A percentile compares a stretch with the other conserved stretches of the same genome.
These are phyloP conservation scores for Danaus chrysippus DNA, from an alignment of 2,888 invertebrate genomes.

Conservation along the genomic window DNA sequence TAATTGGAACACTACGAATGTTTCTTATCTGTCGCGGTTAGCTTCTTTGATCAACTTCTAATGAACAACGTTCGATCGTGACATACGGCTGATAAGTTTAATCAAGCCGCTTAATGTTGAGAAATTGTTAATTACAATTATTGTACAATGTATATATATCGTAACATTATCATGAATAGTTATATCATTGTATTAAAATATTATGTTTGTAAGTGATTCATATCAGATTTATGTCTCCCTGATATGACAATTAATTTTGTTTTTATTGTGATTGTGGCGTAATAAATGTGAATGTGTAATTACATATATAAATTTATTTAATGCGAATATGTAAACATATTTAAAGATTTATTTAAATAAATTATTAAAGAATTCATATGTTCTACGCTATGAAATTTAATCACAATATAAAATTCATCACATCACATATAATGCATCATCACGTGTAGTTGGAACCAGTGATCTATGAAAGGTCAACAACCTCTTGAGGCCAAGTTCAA, in stretches of 20 bases:
- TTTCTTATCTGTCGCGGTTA: conserved; percentile 67
- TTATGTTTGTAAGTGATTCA: too few relatives aligned
- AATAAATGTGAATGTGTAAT: too few relatives aligned
- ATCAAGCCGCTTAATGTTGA: background rate
- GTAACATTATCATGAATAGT: too few relatives aligned
- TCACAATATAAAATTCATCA: background rate
- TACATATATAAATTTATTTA: too few relatives aligned
- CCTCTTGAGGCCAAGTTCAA: conserved; percentile 40
- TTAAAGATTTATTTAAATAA: too few relatives aligned
- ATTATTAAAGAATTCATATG: background rate
- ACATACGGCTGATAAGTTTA: conserved; percentile 10
- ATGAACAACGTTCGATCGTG: conserved; percentile 38
- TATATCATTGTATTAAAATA: too few relatives aligned
- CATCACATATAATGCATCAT: conserved; percentile 26
- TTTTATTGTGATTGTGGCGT: too few relatives aligned
- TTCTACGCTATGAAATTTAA: background rate
- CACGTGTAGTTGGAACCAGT: conserved; percentile 3
- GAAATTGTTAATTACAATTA: background rate
- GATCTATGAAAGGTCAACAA: conserved; percentile 37
- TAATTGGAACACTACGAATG: conserved; percentile 72
- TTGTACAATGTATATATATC: too few relatives aligned
- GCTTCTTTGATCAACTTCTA: conserved; percentile 63
- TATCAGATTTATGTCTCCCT: too few relatives aligned
- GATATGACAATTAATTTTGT: too few relatives aligned
- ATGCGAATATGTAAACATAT: too few relatives aligned